Conservation (phyloP, 2,113 vertebrate species). For the Mormyrus iriodes region DNA sequence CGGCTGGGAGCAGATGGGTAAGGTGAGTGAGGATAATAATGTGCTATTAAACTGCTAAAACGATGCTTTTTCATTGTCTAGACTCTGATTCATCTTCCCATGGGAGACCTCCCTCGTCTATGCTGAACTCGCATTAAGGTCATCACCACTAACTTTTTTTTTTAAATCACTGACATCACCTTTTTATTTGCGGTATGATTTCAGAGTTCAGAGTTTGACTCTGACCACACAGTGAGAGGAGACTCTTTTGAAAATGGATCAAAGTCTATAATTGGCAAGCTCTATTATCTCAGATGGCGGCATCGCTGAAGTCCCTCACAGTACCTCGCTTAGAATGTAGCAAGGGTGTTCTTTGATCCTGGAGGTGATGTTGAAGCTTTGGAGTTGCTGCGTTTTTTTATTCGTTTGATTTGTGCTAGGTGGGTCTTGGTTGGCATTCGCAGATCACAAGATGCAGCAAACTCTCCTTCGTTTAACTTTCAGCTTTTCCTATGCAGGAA, state of each 20-base stretch:
- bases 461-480: background rate
- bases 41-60: background rate
- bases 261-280: background rate
- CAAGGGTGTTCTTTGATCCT: background rate
- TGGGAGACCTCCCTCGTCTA: background rate
- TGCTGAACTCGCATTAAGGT: background rate
- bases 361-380: background rate
- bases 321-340: background rate
- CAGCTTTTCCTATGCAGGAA: background rate
- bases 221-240: background rate
- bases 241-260: background rate
- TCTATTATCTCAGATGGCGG: background rate
- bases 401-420: background rate
- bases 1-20: background rate
- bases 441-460: background rate
- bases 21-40: slow-evolving; percentile 3
- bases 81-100: background rate
- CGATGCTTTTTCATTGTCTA: background rate
- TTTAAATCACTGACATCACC: background rate
- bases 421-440: background rate
- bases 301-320: background rate
- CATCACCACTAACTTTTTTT: background rate
- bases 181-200: background rate
- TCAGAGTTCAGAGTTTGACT: background rate
- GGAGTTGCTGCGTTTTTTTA: background rate